Base-by-base conservation (phyloP, 2,888 invertebrate genomes). In the Pseudococcus viburni region DNA sequence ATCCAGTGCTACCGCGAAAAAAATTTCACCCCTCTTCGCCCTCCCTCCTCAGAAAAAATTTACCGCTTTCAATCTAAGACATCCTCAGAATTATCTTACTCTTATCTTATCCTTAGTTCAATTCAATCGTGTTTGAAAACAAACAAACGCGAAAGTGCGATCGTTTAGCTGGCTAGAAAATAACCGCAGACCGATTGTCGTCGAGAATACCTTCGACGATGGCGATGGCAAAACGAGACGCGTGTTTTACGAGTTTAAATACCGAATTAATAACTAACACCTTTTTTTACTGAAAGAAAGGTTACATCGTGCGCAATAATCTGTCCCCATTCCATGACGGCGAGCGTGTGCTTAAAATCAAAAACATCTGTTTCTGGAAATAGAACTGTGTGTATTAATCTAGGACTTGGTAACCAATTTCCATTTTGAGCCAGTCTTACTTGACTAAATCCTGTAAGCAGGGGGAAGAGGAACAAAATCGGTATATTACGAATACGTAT, bases 261-360 rank as follows among this genome's bases (percentile, higher is more conserved):
- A 77, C 55, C 64, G n/a, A 68, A 68, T 86, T 86, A 59, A 86
- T 86, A 80, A 68, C 55, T 80, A 86, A 85, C 85, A 89, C 89
- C 89, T 19, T 87, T 88, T 88, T 89, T 89, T 64, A 89, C 89
- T 1, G 89, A 89, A 48, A 89, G 88, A n/a, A 89, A 85, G 48
- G 89, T 89, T 94, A 96, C 95, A 90, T 96, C 96, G 91, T 96
- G 96, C 1, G 95, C 95, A 19, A 96, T 92, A 89, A 96, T 94
- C 92, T 96, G 96, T 0, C 96, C 96, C 93, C 94, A 96, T 90
- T 95, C 95, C 93, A 95, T 95, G 59, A 96, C 94, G 83, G 94
- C 94, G 15, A 96, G 92, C 33, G 95, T 96, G 92, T 94, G 96
- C 89, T 94, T 92, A 0, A 94, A 94, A 92, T 96, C 96, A 8